Percentiles rank a stretch among this genome's conserved stretches.
These are phyloP conservation scores for Capricornis sumatraensis DNA, from an alignment of 2,113 vertebrate genomes.

Conservation along the genomic window DNA sequence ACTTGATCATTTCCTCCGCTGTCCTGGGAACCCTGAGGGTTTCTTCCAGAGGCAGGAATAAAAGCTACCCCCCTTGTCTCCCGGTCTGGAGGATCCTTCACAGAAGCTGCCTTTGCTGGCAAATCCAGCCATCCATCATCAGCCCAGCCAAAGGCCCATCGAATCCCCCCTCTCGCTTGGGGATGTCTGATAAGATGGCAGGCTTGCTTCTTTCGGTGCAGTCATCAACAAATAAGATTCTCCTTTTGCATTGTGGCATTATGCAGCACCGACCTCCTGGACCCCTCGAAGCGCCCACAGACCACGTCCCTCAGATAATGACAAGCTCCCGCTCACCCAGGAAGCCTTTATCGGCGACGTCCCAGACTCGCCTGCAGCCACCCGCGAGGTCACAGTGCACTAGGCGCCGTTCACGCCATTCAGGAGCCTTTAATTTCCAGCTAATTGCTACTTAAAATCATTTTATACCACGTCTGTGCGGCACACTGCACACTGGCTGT, in stretches of 20 bases:
- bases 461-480: not conserved
- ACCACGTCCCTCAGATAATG: not conserved
- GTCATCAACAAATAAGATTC: rapidly evolving
- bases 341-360: rapidly evolving
- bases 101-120: not conserved
- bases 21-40: not conserved
- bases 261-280: rapidly evolving
- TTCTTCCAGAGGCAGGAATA: not conserved
- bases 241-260: not conserved
- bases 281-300: not conserved
- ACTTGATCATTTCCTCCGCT: not conserved
- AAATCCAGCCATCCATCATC: not conserved
- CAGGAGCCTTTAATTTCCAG: not conserved
- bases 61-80: not conserved
- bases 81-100: not conserved
- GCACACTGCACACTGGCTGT: rapidly evolving
- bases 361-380: no score
- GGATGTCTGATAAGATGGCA: not conserved
- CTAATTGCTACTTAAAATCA: not conserved
- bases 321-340: rapidly evolving
- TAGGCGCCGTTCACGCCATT: not conserved
- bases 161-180: no score
- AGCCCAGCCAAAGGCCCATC: not conserved
- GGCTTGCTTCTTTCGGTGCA: not conserved
- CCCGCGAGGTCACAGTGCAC: rapidly evolving